A percentile compares a stretch with the other conserved stretches of the same genome.
Conservation (phyloP, 2,888 invertebrate species). For the Quadroppia sp. region DNA sequence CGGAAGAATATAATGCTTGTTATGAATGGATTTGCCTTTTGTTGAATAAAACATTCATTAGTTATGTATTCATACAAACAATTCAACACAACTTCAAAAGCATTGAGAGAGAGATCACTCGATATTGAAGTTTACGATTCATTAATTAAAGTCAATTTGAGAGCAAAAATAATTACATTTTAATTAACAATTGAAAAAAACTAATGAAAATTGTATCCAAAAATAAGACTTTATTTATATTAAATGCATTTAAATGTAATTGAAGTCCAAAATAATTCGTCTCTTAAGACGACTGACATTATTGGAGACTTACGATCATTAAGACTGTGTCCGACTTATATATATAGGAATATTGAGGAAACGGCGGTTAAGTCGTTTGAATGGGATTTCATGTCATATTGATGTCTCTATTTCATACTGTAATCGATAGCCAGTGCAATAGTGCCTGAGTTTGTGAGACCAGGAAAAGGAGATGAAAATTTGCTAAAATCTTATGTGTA, state of each 20-base stretch:
- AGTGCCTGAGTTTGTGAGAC: background rate
- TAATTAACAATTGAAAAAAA: background rate
- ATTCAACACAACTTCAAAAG: background rate
- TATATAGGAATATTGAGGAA: slow-evolving; percentile 13
- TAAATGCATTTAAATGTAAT: background rate
- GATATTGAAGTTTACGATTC: background rate
- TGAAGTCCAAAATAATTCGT: slow-evolving; percentile 2
- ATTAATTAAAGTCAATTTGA: background rate
- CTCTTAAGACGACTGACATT: slow-evolving; percentile 15
- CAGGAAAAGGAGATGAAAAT: slow-evolving; percentile 1
- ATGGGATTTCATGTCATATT: background rate
- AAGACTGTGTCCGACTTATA: slow-evolving; percentile 27
- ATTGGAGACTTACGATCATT: slow-evolving; percentile 12
- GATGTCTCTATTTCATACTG: background rate
- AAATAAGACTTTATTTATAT: background rate
- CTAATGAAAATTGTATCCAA: background rate
- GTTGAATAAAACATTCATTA: background rate
- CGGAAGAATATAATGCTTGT: slow-evolving; percentile 39
- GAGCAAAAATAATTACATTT: background rate
- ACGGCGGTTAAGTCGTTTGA: background rate
- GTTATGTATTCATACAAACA: background rate
- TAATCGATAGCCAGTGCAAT: background rate
- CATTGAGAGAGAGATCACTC: no score
- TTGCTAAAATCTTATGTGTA: slow-evolving; percentile 23
- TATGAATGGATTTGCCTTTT: slow-evolving; percentile 20